Evolutionary conservation across 2,797 vertebrate species (phyloP).

Genomic region (Lepidocolaptes lacrymiger): DNA sequence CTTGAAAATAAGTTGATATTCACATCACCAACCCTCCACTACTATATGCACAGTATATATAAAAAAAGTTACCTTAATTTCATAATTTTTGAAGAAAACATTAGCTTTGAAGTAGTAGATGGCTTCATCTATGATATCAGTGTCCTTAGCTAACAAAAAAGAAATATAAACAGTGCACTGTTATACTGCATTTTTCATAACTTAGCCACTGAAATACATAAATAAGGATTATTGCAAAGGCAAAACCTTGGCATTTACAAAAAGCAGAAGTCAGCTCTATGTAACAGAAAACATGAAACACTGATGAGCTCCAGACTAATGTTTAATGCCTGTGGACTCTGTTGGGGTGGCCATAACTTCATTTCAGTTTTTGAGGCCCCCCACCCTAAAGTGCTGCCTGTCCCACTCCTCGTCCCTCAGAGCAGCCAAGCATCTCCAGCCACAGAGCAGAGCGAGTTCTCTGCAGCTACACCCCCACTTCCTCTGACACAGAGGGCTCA

Average conservation of each 20-base stretch:
- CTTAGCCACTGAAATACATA: background rate
- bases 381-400: background rate
- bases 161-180: background rate
- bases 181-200: background rate
- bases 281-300: background rate
- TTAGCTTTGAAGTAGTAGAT: constrained; percentile 99
- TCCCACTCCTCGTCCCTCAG: background rate
- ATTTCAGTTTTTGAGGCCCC: background rate
- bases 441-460: background rate
- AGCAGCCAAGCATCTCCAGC: rapidly evolving
- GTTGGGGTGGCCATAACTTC: rapidly evolving
- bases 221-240: background rate
- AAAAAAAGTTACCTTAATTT: constrained; percentile 90
- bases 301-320: background rate
- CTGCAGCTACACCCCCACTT: background rate
- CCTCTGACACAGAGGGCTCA: background rate
- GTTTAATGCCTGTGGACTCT: background rate
- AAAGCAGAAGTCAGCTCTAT: background rate
- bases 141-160: constrained; percentile 86
- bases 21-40: background rate
- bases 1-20: background rate
- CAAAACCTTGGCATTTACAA: background rate
- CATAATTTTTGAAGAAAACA: constrained; percentile 99
- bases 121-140: constrained; percentile 96
- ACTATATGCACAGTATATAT: background rate